Conservation (phyloP, 2,797 vertebrate genomes). For the Clarias pachynema region DNA sequence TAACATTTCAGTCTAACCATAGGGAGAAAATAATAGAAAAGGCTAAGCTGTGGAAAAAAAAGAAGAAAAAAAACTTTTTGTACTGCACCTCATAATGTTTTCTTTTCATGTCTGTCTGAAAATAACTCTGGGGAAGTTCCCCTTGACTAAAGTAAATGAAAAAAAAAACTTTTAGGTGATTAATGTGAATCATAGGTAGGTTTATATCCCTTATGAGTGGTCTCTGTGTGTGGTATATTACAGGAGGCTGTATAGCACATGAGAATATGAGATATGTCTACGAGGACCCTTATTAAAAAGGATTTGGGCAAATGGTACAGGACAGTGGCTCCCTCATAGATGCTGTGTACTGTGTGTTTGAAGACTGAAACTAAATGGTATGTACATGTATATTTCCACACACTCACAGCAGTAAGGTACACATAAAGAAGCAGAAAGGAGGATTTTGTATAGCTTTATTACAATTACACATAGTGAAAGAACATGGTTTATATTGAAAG, state of each 20-base stretch:
- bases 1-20: slow-evolving; percentile 6
- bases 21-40: neutral
- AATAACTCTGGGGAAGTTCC: slow-evolving; percentile 46
- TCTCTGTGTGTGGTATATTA: slow-evolving; percentile 1
- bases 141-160: slow-evolving; percentile 35
- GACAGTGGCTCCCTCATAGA: neutral
- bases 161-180: slow-evolving; percentile 26
- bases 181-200: slow-evolving; percentile 36
- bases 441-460: neutral
- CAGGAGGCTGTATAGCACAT: neutral
- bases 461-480: neutral
- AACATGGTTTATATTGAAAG: neutral
- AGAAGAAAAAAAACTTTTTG: neutral
- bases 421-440: neutral
- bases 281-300: neutral
- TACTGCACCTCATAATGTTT: slow-evolving; percentile 28
- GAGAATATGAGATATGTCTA: neutral
- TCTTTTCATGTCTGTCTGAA: slow-evolving; percentile 41
- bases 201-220: slow-evolving; percentile 1
- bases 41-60: slow-evolving; percentile 34
- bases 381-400: slow-evolving; percentile 15
- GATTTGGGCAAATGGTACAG: slow-evolving; percentile 9
- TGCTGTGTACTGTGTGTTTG: neutral
- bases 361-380: slow-evolving; percentile 30
- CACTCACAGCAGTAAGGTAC: neutral